Base-by-base conservation (phyloP, 1,140 invertebrate species). In the Pogonus chalceus region DNA sequence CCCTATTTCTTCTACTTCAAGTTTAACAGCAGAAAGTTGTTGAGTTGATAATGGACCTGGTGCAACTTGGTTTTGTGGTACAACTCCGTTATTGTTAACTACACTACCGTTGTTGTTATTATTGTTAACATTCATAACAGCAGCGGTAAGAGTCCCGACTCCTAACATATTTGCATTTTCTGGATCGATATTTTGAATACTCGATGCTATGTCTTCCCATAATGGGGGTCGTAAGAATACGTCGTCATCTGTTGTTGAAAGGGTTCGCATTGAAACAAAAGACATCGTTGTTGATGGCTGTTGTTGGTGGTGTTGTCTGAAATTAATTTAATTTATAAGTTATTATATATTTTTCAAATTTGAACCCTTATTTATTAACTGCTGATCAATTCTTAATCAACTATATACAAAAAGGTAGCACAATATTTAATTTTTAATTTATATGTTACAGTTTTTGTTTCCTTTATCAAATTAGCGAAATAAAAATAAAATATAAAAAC, bases 181-280 rank as follows among this genome's bases (percentile, higher is more conserved):
- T 14, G 87, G 87, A 67, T 91, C 88, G 58, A 90, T 83, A 68
- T 90, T 90, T 62, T 88, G 83, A 67, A 92, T 90, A 60, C 86
- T 89, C 64, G 86, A 88, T 46, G 87, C 84, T 66, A 92, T 90
- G 73, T 91, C 88, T 69, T 92, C 88, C 88, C 89, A 92, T 4
- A 89, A 76, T 14, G 83, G 83, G 9, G 88, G 87, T 62, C 86
- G 81, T 57, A 88, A 79, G 70, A 88, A 90, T 35, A 86, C 84
- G 72, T 90, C 88, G 68, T 91, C 88, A 66, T 70, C 68, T n/a
- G 60, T 62, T 7, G 61, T 64, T 16, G 63, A 59, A 46, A 67
- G 69, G 52, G 67, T 74, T 46, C 76, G 65, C 62, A 74, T 69
- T 0, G 76, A 75, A 2, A 79, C 76, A 59, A 76, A 78, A 57